Conservation (phyloP, 2,888 invertebrate species). For the Torymus auratus region DNA sequence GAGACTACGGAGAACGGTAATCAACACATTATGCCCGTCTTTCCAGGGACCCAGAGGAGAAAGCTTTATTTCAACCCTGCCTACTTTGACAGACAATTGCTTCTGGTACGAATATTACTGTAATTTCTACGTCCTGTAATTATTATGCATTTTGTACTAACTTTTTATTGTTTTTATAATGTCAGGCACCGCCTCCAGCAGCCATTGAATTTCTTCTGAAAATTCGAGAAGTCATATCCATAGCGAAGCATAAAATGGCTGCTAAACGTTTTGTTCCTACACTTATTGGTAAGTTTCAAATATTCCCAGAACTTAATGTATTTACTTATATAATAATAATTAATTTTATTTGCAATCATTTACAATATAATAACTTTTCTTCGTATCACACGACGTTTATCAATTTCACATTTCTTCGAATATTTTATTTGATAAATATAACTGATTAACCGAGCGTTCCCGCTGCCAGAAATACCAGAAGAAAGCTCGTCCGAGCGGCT, state of each 20-base stretch:
- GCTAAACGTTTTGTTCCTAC: conserved; percentile 88
- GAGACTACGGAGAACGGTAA: conserved; percentile 84
- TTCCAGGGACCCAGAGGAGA: conserved; percentile 83
- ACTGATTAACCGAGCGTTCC: too few relatives aligned
- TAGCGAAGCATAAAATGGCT: conserved; percentile 93
- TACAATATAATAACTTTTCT: too few relatives aligned
- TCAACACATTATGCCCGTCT: conserved; percentile 70
- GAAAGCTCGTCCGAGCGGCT: conserved; percentile 75
- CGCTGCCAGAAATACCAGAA: conserved; percentile 83
- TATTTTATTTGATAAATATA: too few relatives aligned
- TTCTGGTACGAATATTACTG: conserved; percentile 80
- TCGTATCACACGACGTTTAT: too few relatives aligned
- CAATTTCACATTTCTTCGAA: too few relatives aligned
- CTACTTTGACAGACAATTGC: conserved; percentile 91
- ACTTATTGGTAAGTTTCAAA: conserved; percentile 78
- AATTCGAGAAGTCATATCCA: conserved; percentile 92
- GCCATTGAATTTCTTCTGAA: conserved; percentile 92
- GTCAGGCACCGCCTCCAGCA: conserved; percentile 91
- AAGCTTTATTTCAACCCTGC: conserved; percentile 94
- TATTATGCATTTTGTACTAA: not conserved
- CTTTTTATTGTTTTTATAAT: not conserved
- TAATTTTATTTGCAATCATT: too few relatives aligned
- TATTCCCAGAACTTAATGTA: not conserved
- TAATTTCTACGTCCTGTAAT: not conserved
- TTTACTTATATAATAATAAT: too few relatives aligned